Evolutionary conservation across 2,888 invertebrate genomes (phyloP).

Genomic region (Oasisia sp.): DNA sequence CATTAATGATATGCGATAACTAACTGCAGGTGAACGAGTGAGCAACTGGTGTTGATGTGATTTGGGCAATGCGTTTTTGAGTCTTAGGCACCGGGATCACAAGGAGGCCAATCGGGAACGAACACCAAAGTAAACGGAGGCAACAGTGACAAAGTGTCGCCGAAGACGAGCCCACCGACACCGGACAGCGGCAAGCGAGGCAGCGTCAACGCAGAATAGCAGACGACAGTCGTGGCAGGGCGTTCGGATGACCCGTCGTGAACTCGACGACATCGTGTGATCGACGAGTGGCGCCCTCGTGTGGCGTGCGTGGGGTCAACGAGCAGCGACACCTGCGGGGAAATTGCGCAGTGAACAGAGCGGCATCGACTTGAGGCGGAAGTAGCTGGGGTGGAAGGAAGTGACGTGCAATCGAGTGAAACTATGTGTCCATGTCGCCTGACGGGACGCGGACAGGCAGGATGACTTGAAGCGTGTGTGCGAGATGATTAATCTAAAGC

Average conservation of each 20-base stretch:
- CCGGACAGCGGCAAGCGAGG: too few relatives aligned
- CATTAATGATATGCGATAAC: too few relatives aligned
- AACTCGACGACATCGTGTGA: not conserved
- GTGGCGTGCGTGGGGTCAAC: not conserved
- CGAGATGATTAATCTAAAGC: not conserved
- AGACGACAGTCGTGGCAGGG: not conserved
- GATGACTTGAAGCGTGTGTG: not conserved
- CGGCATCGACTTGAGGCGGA: not conserved
- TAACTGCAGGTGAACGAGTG: too few relatives aligned
- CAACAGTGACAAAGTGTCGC: not conserved
- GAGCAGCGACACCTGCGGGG: constrained; percentile 8
- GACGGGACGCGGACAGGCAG: not conserved
- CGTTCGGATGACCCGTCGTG: not conserved
- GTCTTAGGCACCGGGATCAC: not conserved
- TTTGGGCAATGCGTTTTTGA: not conserved
- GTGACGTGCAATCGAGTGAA: not conserved
- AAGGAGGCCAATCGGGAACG: not conserved
- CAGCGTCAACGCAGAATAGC: too few relatives aligned
- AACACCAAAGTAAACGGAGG: not conserved
- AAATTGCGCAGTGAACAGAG: not conserved
- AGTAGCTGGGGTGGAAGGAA: not conserved
- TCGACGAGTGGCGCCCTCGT: constrained; percentile 1
- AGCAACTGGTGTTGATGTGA: too few relatives aligned
- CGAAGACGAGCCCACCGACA: not conserved
- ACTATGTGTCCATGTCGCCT: not conserved